These are phyloP conservation scores for Cladorhizidae sp. DNA, from an alignment of 37 sponge, comb jelly and placozoan species.

Conservation along the genomic window DNA sequence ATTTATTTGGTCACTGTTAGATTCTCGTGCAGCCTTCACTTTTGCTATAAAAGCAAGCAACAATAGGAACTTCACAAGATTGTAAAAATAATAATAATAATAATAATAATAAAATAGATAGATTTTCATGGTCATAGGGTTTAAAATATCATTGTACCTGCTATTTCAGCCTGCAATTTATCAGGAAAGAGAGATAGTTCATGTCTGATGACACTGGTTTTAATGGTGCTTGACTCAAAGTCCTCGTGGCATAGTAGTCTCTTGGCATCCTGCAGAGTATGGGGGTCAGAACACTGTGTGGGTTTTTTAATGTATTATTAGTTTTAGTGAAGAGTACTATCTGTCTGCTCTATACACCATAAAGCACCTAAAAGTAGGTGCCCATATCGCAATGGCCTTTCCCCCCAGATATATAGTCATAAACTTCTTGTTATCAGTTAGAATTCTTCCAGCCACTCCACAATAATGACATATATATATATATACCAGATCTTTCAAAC, in stretches of 20 bases:
- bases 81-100: too few species aligned
- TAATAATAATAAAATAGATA: not conserved
- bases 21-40: constrained; percentile 41
- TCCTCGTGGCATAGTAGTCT: constrained; percentile 49
- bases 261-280: constrained; percentile 49
- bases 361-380: not conserved
- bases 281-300: not conserved
- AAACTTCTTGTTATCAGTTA: not conserved
- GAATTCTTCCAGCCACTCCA: not conserved
- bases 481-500: constrained; percentile 42
- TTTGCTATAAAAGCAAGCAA: constrained; percentile 10
- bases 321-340: not conserved
- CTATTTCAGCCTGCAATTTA: constrained; percentile 47
- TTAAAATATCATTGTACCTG: constrained; percentile 13
- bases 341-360: not conserved
- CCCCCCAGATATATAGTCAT: not conserved
- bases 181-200: constrained; percentile 33
- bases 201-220: constrained; percentile 51
- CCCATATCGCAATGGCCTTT: not conserved
- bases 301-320: not conserved
- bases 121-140: not conserved
- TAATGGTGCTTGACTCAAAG: constrained; percentile 60
- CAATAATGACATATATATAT: constrained; percentile 39
- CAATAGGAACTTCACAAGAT: too few species aligned
- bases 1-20: constrained; percentile 37